Percentiles rank a stretch among this genome's conserved stretches.
These are phyloP conservation scores for Caenorhabditis sp. DNA, from an alignment of 2,888 invertebrate genomes.

Conservation along the genomic window DNA sequence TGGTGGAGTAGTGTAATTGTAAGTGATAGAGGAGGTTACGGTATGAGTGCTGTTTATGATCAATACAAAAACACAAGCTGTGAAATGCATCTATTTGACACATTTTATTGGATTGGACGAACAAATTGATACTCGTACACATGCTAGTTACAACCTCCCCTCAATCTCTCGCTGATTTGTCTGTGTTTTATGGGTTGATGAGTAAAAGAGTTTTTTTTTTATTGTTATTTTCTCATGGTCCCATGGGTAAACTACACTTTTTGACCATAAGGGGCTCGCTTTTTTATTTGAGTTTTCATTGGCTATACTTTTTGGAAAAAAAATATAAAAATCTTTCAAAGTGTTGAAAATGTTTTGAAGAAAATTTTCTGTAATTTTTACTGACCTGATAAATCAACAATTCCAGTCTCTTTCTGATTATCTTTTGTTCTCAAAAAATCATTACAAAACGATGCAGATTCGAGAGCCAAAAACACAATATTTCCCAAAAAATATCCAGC, in stretches of 20 bases:
- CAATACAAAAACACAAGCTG: constrained; percentile 69
- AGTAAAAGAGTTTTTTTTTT: neutral
- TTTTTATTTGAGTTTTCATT: neutral
- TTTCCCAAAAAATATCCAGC: constrained; percentile 83
- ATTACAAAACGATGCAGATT: constrained; percentile 95
- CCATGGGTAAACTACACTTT: neutral
- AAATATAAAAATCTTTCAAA: too few relatives aligned
- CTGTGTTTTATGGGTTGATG: neutral
- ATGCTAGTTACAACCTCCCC: neutral
- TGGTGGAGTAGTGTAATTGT: constrained; percentile 71
- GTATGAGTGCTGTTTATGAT: constrained; percentile 70
- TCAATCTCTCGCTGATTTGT: constrained; percentile 15
- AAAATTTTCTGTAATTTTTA: neutral
- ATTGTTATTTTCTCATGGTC: neutral
- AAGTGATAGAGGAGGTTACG: constrained; percentile 68
- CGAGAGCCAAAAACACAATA: constrained; percentile 87
- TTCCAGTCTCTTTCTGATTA: constrained; percentile 76
- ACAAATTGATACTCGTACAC: constrained; percentile 31
- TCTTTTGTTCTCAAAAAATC: constrained; percentile 83
- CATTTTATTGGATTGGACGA: constrained; percentile 69
- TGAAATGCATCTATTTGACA: constrained; percentile 69
- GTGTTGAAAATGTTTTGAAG: too few relatives aligned
- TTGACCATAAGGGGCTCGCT: constrained; percentile 26
- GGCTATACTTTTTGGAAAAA: neutral
- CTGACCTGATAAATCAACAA: constrained; percentile 73